These are phyloP conservation scores for Sinodicranocentrus sp. DNA, from an alignment of 2,888 invertebrate genomes.

Conservation along the genomic window DNA sequence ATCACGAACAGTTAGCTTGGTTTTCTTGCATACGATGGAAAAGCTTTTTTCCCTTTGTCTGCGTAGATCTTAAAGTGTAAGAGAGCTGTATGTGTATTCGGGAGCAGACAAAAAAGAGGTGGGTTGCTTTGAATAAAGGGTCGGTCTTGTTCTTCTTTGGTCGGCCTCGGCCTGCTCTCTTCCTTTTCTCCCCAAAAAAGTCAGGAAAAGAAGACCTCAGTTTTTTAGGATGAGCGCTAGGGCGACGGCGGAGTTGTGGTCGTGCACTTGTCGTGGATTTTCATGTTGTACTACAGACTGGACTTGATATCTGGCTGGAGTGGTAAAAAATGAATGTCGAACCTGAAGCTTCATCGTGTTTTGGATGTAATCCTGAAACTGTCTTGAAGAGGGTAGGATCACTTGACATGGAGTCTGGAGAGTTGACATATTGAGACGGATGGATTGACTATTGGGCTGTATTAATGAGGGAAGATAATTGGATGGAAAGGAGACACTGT, in stretches of 20 bases:
- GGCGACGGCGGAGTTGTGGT: constrained; percentile 40
- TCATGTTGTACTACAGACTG: constrained; percentile 32
- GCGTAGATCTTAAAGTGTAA: constrained; percentile 36
- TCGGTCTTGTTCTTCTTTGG: constrained; percentile 63
- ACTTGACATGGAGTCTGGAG: too few species aligned
- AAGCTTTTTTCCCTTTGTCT: constrained; percentile 25
- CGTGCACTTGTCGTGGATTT: constrained; percentile 38
- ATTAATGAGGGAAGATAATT: not conserved
- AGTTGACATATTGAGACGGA: not conserved
- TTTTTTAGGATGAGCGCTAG: constrained; percentile 16
- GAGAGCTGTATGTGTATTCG: constrained; percentile 39
- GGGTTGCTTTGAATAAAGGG: constrained; percentile 63
- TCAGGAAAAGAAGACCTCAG: constrained; percentile 22
- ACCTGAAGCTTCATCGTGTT: too few species aligned
- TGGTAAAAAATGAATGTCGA: too few species aligned
- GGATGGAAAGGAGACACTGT: not conserved
- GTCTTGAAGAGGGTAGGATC: too few species aligned
- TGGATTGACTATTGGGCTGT: not conserved
- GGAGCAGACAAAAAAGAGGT: constrained; percentile 62
- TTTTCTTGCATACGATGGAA: constrained; percentile 28
- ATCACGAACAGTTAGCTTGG: constrained; percentile 25
- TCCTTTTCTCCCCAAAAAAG: constrained; percentile 22
- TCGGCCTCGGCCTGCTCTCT: constrained; percentile 61
- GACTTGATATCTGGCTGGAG: not conserved
- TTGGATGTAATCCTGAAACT: too few species aligned